phyloP scores from a whole-genome alignment of 37 sponge, comb jelly and placozoan species.

The Cliona cf. orientalis region DNA sequence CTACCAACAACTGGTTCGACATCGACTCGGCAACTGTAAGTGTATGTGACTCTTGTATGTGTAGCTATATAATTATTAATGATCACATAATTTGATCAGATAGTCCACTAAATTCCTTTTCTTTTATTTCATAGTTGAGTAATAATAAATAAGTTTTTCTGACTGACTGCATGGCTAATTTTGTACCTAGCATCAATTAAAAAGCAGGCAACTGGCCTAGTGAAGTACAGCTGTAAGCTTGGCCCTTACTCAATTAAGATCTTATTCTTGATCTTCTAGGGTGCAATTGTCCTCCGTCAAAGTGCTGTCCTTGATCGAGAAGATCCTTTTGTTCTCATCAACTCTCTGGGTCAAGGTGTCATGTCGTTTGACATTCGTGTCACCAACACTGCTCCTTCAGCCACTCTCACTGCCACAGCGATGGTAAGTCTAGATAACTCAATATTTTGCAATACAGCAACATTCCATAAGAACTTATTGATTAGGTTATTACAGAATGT shows the following conservation, averaged over 20 bases:
- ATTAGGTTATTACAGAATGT: too few species aligned
- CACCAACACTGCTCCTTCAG: conserved; percentile 9
- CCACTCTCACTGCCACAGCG: background rate
- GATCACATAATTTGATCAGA: background rate
- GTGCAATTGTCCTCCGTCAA: background rate
- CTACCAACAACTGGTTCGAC: conserved; percentile 30
- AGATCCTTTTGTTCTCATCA: background rate
- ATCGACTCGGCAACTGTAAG: conserved; percentile 41
- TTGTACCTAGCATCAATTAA: too few species aligned
- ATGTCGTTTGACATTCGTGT: conserved; percentile 26
- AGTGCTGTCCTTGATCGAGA: conserved; percentile 34
- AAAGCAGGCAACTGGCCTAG: too few species aligned
- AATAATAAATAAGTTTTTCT: too few species aligned
- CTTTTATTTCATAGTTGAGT: too few species aligned
- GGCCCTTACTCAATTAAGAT: too few species aligned
- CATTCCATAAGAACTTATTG: too few species aligned
- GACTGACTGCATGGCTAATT: too few species aligned
- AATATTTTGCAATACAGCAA: too few species aligned
- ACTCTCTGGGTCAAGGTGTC: conserved; percentile 38
- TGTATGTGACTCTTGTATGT: background rate
- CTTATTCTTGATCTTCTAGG: too few species aligned
- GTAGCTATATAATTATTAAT: conserved; percentile 10
- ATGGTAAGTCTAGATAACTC: conserved; percentile 13
- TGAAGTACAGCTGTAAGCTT: too few species aligned
- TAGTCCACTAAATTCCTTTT: too few species aligned